Percentiles rank a stretch among this genome's conserved stretches.
These are phyloP conservation scores for Iguana delicatissima DNA, from an alignment of 2,797 vertebrate species.

Conservation along the genomic window DNA sequence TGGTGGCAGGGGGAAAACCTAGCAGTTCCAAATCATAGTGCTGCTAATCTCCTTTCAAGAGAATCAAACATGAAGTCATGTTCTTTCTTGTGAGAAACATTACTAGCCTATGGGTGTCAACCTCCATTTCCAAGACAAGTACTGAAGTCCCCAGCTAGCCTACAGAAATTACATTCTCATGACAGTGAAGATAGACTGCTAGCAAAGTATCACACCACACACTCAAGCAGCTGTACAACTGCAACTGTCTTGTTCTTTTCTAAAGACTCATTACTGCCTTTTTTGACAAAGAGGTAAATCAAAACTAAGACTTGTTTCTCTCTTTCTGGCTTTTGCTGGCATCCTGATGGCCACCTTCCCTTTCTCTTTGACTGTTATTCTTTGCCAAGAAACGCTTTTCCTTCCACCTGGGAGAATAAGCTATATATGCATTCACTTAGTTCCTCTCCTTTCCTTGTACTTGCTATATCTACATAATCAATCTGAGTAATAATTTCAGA, in stretches of 20 bases:
- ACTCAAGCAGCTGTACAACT: slow-evolving; percentile 58
- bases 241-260: slow-evolving; percentile 60
- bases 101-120: slow-evolving; percentile 79
- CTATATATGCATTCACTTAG: slow-evolving; percentile 34
- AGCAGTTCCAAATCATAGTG: slow-evolving; percentile 72
- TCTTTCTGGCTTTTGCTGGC: slow-evolving; percentile 11
- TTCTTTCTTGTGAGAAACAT: slow-evolving; percentile 78
- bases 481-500: background rate
- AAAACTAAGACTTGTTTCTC: slow-evolving; percentile 24
- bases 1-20: slow-evolving; percentile 46
- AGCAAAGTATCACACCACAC: slow-evolving; percentile 71
- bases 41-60: slow-evolving; percentile 75
- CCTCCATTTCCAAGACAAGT: slow-evolving; percentile 79
- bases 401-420: slow-evolving; percentile 54
- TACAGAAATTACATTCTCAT: slow-evolving; percentile 73
- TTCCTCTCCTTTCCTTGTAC: slow-evolving; percentile 35
- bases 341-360: slow-evolving; percentile 30
- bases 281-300: slow-evolving; percentile 10
- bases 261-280: slow-evolving; percentile 60
- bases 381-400: slow-evolving; percentile 53
- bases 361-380: slow-evolving; percentile 58
- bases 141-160: slow-evolving; percentile 73
- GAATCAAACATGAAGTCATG: slow-evolving; percentile 77
- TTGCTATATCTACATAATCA: background rate
- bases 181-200: slow-evolving; percentile 73